Base-by-base conservation (phyloP, 64 coral and sea anemone species). In the Trachythela sp. region DNA sequence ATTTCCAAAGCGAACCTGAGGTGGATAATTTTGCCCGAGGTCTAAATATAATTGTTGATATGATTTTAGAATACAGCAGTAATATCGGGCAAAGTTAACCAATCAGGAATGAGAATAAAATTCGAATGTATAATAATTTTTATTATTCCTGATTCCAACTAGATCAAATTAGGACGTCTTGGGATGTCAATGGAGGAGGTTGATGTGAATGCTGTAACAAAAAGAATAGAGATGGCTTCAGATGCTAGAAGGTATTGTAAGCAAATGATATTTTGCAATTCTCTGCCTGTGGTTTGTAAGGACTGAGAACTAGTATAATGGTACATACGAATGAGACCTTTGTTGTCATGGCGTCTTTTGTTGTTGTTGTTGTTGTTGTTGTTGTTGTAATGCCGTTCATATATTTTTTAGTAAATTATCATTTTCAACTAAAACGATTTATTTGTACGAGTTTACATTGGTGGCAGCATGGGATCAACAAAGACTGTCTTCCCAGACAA, bases 401-500 rank as follows among this genome's bases (percentile, higher is more conserved):
- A n/a, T n/a, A n/a, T n/a, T n/a, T n/a, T n/a, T n/a, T n/a, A n/a
- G n/a, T n/a, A n/a, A n/a, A n/a, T n/a, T n/a, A n/a, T n/a, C 17
- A 27, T 4, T 35, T 72, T 72, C 29, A 0, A 72, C 17, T 72
- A 72, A 72, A 72, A 0, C 13, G 13, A n/a, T 72, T 72, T 72
- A 72, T 72, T 72, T 1, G 68, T 1, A 26, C 33, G 1, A n/a
- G 14, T 2, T 72, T 72, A 72, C 68, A 72, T 26, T 72, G 83
- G 89, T 90, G 89, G 89, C 89, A 90, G 48, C 89, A 2, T 26
- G 89, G 89, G 76, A 56, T 90, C 89, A 26, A 67, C 80, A 54
- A 83, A 56, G 83, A 85, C 83, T 40, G 89, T 90, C 37, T 37
- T 90, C 34, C 89, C 89, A 33, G 83, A n/a, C n/a, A n/a, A n/a